Conservation (phyloP, 2,797 vertebrate genomes). For the Thaleichthys pacificus region DNA sequence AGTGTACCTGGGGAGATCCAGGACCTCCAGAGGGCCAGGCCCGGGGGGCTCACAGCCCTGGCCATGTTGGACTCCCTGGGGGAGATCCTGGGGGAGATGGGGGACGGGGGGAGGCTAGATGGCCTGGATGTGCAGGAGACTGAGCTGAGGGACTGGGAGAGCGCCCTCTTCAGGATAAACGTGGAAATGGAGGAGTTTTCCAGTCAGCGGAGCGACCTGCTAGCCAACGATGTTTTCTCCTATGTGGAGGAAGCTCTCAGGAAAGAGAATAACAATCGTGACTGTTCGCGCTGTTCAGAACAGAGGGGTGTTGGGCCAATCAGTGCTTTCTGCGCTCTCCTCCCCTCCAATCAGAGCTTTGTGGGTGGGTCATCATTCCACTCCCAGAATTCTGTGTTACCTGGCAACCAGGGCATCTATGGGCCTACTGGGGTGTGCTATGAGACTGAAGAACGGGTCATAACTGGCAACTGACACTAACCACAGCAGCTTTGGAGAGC, state of each 20-base stretch:
- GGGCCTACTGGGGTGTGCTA: neutral
- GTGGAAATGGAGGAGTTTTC: conserved; percentile 5
- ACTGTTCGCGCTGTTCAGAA: neutral
- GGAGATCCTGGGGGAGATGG: conserved; percentile 40
- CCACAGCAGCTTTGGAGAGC: conserved; percentile 10
- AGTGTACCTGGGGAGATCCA: conserved; percentile 44
- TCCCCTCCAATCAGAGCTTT: neutral
- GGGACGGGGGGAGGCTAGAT: conserved; percentile 27
- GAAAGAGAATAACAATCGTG: conserved; percentile 15
- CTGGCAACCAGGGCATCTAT: conserved; percentile 19
- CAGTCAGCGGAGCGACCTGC: conserved; percentile 25
- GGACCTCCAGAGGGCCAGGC: neutral
- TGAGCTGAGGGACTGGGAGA: conserved; percentile 62
- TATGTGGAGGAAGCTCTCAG: conserved; percentile 53
- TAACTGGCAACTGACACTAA: neutral
- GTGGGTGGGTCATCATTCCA: neutral
- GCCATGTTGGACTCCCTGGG: conserved; percentile 57
- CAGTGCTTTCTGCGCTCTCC: neutral
- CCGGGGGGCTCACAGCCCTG: conserved; percentile 31
- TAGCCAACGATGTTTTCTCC: conserved; percentile 44
- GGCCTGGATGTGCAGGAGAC: conserved; percentile 22
- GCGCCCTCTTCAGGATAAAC: conserved; percentile 50
- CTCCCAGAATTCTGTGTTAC: conserved; percentile 14
- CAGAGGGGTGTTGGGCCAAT: conserved; percentile 4
- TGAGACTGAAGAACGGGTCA: conserved; percentile 3